Conservation (phyloP, 2,888 invertebrate species). For the Bibio marci region DNA sequence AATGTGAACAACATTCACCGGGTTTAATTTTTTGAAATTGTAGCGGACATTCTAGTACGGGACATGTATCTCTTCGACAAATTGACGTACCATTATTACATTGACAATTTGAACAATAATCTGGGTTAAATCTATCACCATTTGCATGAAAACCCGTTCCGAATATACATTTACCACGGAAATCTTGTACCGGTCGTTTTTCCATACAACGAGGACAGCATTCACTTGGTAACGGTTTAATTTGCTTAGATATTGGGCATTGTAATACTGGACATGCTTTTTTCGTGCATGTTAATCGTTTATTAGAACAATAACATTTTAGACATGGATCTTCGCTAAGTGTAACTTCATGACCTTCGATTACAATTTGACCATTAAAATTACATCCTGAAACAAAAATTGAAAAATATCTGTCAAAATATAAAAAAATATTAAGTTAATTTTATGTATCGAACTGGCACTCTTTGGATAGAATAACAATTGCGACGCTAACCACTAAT, state of each 20-base stretch:
- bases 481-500: no score
- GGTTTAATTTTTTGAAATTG: conserved; percentile 47
- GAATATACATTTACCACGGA: conserved; percentile 43
- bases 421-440: background rate
- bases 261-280: conserved; percentile 79
- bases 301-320: conserved; percentile 60
- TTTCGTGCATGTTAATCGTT: conserved; percentile 60
- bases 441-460: conserved; percentile 1
- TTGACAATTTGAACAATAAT: conserved; percentile 70
- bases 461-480: conserved; percentile 6
- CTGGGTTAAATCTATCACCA: conserved; percentile 43
- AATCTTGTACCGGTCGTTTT: conserved; percentile 21
- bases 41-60: conserved; percentile 72
- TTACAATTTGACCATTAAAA: conserved; percentile 67
- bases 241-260: conserved; percentile 52
- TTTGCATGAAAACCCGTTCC: conserved; percentile 48
- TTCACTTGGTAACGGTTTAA: conserved; percentile 48
- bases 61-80: conserved; percentile 68
- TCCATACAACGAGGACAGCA: conserved; percentile 46
- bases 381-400: conserved; percentile 45
- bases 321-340: conserved; percentile 73
- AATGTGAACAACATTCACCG: conserved; percentile 60
- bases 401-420: conserved; percentile 6
- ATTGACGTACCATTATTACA: conserved; percentile 66
- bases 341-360: conserved; percentile 63